A percentile compares a stretch with the other conserved stretches of the same genome.
Conservation (phyloP, 1,140 invertebrate genomes). For the Teleogryllus occipitalis region DNA sequence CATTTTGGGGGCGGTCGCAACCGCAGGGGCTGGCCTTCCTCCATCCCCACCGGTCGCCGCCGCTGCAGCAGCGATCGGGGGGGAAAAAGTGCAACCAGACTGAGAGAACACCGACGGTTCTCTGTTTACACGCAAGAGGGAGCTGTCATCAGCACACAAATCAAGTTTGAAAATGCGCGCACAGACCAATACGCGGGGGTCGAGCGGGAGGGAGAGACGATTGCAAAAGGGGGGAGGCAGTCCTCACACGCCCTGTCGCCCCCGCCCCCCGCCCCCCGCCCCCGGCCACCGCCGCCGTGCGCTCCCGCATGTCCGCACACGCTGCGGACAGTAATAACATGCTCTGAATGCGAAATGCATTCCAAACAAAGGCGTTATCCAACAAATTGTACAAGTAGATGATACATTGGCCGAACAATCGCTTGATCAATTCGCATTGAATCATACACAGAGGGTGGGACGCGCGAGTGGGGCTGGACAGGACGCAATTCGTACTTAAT, state of each 20-base stretch:
- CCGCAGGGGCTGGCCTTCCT: too few relatives aligned
- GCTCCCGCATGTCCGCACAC: background rate
- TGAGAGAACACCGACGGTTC: background rate
- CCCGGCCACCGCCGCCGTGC: too few relatives aligned
- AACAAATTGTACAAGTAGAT: slow-evolving; percentile 5
- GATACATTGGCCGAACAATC: slow-evolving; percentile 3
- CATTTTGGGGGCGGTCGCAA: background rate
- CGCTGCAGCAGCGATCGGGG: background rate
- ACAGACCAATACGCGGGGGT: background rate
- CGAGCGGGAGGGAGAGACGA: background rate
- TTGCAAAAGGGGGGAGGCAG: background rate
- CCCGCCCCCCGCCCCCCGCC: too few relatives aligned
- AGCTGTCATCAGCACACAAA: slow-evolving; percentile 3
- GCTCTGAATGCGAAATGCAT: slow-evolving; percentile 3
- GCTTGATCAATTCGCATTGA: slow-evolving; percentile 4
- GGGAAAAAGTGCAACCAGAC: background rate
- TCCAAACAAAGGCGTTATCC: slow-evolving; percentile 3
- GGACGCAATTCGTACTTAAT: background rate
- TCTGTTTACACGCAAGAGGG: background rate
- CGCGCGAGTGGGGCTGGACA: background rate
- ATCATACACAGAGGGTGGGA: background rate
- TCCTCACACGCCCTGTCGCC: background rate
- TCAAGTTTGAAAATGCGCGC: background rate
- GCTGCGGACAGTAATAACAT: background rate
- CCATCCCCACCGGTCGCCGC: too few relatives aligned